These are phyloP conservation scores for Ischnus inquisitorius DNA, from an alignment of 2,888 invertebrate species.

Conservation along the genomic window DNA sequence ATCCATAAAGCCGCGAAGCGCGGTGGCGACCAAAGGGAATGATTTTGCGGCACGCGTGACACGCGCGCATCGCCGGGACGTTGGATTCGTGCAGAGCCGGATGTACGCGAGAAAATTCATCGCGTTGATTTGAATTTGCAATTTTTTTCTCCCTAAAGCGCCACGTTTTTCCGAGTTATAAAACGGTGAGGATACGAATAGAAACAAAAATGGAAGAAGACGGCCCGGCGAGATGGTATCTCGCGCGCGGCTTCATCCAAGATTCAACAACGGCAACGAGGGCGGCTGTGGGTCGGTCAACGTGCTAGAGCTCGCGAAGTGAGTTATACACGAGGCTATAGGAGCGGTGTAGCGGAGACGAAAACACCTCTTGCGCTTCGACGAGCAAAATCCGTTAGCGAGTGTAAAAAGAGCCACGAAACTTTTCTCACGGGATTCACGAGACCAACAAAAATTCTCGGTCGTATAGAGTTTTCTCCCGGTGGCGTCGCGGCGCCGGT, in stretches of 20 bases:
- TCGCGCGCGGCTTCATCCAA: constrained; percentile 61
- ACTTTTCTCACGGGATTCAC: constrained; percentile 60
- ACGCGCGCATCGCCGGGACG: neutral
- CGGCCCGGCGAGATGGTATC: constrained; percentile 4
- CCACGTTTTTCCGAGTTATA: constrained; percentile 29
- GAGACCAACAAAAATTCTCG: constrained; percentile 51
- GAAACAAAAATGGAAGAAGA: neutral
- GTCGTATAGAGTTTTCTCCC: constrained; percentile 1
- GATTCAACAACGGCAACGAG: constrained; percentile 61
- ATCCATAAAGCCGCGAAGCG: constrained; percentile 26
- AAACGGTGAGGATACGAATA: neutral
- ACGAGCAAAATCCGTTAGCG: constrained; percentile 60
- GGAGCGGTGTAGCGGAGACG: constrained; percentile 24
- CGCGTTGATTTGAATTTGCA: neutral
- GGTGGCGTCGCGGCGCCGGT: neutral
- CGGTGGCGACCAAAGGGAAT: neutral
- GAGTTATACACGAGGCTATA: constrained; percentile 14
- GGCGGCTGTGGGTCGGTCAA: constrained; percentile 10
- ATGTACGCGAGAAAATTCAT: neutral
- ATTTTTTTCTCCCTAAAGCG: neutral
- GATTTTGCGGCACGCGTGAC: constrained; percentile 15
- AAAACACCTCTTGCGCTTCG: constrained; percentile 57
- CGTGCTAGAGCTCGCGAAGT: neutral
- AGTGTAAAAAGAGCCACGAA: constrained; percentile 61
- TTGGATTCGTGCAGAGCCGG: constrained; percentile 12